Evolutionary conservation across 2,797 vertebrate genomes (phyloP), one percentile per base, ranked within the genome.

Genomic region (Danio choprae): DNA sequence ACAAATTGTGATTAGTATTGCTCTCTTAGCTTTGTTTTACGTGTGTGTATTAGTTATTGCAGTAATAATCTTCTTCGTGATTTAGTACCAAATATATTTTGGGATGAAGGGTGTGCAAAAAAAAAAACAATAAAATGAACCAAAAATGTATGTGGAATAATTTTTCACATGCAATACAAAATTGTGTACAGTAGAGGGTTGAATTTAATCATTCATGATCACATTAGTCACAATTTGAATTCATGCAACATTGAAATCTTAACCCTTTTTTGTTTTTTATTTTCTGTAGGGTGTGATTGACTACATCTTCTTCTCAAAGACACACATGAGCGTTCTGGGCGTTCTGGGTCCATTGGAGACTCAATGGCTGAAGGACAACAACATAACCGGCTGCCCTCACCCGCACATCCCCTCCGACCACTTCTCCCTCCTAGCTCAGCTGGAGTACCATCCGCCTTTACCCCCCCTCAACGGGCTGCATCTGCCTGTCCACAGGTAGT

Each of bases 281-380:
- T 62, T 12, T 20, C 62, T 76, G 9, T 90, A 99, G 98, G 98
- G 98, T 40, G 97, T 99, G 87, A 99, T 99, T 88, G 97, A 99
- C 94, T 99, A 99, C 96, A 96, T 99, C 95, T 99, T 99, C 94
- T 99, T 97, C 95, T 98, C 97, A 86, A 96, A 96, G 94, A 97
- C 95, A 86, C 97, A 97, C 91, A 97, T 99, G 96, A 96, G 95
- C 82, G 96, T 97, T 84, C 93, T 98, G 80, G 98, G 98, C 44
- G 92, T 98, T 83, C 89, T 99, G 87, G 98, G 98, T 76, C 98
- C 98, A 80, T 93, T 99, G 92, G 97, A 98, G 92, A 95, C 95
- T 89, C 96, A 97, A 91, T 99, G 98, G 98, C 95, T 99, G 85
- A 84, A 91, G 76, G 96, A 99, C 86, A 99, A 99, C 95, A 97